A percentile compares a stretch with the other conserved stretches of the same genome.
Evolutionary conservation across 1,140 invertebrate species (phyloP).

Genomic region (Manduca sexta): DNA sequence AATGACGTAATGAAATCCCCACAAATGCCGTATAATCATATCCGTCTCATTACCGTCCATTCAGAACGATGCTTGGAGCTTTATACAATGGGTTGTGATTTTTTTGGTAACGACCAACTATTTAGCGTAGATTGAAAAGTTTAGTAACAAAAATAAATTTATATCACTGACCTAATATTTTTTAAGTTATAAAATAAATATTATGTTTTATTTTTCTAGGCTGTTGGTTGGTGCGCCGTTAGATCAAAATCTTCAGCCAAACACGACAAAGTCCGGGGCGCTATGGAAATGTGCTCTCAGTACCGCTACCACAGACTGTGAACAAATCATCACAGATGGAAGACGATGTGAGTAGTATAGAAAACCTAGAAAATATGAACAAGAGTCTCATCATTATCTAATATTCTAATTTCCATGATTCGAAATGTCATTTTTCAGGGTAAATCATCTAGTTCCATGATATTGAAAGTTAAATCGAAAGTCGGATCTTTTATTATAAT

Average conservation of each 20-base stretch:
- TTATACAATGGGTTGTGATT: too few species aligned
- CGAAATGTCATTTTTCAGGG: too few species aligned
- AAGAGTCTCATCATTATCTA: too few species aligned
- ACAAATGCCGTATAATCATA: slow-evolving; percentile 18
- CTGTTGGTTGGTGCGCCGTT: slow-evolving; percentile 93
- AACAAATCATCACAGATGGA: slow-evolving; percentile 90
- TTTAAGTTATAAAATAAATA: neutral
- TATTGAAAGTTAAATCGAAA: too few species aligned
- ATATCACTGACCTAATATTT: too few species aligned
- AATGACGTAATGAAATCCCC: slow-evolving; percentile 26
- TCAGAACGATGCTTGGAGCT: slow-evolving; percentile 1
- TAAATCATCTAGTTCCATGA: too few species aligned
- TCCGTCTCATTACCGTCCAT: slow-evolving; percentile 23
- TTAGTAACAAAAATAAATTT: too few species aligned
- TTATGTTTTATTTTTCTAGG: slow-evolving; percentile 77
- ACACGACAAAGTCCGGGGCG: slow-evolving; percentile 89
- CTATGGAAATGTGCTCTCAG: slow-evolving; percentile 89
- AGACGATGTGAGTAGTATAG: slow-evolving; percentile 79
- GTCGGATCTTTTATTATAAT: too few species aligned
- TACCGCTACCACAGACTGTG: slow-evolving; percentile 79
- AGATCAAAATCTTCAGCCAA: slow-evolving; percentile 88
- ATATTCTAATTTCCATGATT: too few species aligned
- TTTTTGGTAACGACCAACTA: too few species aligned
- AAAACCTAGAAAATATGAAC: too few species aligned
- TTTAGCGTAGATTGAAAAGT: too few species aligned